These are phyloP conservation scores for Tupaia tana DNA, from an alignment of 2,113 vertebrate species.

Conservation along the genomic window DNA sequence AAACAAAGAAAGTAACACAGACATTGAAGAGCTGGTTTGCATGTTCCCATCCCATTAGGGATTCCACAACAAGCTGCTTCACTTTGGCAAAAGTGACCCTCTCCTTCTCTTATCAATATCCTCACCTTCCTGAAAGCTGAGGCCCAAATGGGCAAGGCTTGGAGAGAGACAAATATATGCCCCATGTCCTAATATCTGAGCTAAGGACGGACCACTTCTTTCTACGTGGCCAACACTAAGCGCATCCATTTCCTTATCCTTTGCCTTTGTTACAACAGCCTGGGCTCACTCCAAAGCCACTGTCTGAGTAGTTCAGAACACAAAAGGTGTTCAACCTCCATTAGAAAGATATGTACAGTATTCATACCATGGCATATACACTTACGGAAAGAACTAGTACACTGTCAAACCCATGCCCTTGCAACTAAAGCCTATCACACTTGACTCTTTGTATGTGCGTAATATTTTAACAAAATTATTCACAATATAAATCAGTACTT, in stretches of 20 bases:
- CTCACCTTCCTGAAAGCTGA: not conserved
- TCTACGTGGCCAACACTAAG: not conserved
- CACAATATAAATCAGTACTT: not conserved
- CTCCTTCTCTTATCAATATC: not conserved
- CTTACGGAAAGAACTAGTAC: not conserved
- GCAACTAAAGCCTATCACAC: not conserved
- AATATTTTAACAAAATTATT: not conserved
- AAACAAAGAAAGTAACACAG: not conserved
- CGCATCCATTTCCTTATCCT: not conserved
- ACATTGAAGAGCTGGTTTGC: not conserved
- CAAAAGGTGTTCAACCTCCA: accelerated
- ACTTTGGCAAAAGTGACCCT: not conserved
- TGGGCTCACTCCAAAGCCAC: not conserved
- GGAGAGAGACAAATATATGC: not conserved
- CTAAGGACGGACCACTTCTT: not conserved
- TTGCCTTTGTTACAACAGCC: not conserved
- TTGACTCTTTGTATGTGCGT: not conserved
- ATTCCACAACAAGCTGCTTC: not conserved
- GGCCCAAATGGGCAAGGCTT: not conserved
- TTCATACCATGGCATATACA: not conserved
- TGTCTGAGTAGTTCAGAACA: not conserved
- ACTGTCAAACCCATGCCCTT: not conserved
- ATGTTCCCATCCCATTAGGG: not conserved
- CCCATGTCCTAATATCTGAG: not conserved
- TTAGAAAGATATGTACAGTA: accelerated